Percentiles rank a stretch among this genome's conserved stretches.
phyloP scores from a whole-genome alignment of 2,113 vertebrate genomes.

The Anthoscopus minutus region DNA sequence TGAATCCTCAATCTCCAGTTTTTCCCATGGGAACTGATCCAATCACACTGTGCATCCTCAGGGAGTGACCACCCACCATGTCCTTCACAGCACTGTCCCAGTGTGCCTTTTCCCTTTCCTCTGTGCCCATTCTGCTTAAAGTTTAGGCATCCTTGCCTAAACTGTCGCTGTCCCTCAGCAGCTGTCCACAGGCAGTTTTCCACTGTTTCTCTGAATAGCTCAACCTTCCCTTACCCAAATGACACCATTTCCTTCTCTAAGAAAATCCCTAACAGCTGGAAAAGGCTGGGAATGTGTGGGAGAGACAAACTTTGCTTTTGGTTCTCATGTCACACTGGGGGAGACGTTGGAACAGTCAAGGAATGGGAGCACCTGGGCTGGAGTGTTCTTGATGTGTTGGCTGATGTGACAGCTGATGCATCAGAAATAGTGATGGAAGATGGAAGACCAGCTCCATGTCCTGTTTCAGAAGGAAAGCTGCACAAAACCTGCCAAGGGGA shows the following conservation, averaged over 20 bases:
- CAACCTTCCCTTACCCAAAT: not conserved
- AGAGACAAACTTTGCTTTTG: not conserved
- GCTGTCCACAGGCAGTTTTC: not conserved
- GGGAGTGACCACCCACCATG: not conserved
- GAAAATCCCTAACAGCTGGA: not conserved
- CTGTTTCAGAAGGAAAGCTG: not conserved
- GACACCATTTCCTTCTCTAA: not conserved
- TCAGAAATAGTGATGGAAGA: not conserved
- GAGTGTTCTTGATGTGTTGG: not conserved
- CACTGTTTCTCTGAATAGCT: not conserved
- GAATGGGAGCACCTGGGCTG: not conserved
- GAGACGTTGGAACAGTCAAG: not conserved
- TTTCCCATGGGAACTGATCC: not conserved
- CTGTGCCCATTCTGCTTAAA: fast-evolving
- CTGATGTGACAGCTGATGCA: not conserved
- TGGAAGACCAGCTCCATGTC: not conserved
- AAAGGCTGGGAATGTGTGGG: not conserved
- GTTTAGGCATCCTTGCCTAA: not conserved
- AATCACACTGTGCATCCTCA: fast-evolving
- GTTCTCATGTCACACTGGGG: not conserved
- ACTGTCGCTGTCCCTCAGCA: not conserved
- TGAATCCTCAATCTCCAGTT: not conserved
- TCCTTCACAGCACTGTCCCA: not conserved
- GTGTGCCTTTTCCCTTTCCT: not conserved
- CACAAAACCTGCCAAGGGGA: not conserved